These are phyloP conservation scores for Reticulitermes speratus DNA, from an alignment of 1,140 invertebrate genomes.

Conservation along the genomic window DNA sequence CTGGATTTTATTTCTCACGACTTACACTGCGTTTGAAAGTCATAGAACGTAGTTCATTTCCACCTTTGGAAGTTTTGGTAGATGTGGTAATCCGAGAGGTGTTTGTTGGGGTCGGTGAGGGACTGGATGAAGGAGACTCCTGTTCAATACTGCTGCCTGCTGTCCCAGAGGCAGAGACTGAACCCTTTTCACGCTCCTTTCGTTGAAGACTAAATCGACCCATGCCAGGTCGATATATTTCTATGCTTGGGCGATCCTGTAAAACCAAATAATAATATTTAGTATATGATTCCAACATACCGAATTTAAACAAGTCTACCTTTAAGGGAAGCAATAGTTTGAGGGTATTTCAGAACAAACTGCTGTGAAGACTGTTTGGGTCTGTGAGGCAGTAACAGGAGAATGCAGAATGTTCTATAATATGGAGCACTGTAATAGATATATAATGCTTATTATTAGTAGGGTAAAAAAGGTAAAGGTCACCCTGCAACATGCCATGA, in stretches of 20 bases:
- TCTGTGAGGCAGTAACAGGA: too few relatives aligned
- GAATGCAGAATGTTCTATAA: too few relatives aligned
- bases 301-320: conserved; percentile 16
- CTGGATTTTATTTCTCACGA: conserved; percentile 28
- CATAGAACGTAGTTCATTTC: conserved; percentile 26
- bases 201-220: conserved; percentile 68
- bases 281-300: conserved; percentile 6
- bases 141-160: conserved; percentile 28
- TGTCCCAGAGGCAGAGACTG: not conserved
- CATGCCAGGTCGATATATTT: conserved; percentile 73
- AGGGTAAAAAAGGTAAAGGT: too few relatives aligned
- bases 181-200: conserved; percentile 57
- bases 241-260: conserved; percentile 68
- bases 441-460: too few relatives aligned
- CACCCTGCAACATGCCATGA: too few relatives aligned
- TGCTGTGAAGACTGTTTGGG: too few relatives aligned
- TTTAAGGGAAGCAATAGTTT: conserved; percentile 26
- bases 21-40: conserved; percentile 32
- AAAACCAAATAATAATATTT: conserved; percentile 38
- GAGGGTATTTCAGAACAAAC: too few relatives aligned
- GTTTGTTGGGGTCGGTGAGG: conserved; percentile 27
- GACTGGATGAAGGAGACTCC: conserved; percentile 31
- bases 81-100: not conserved
- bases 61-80: not conserved
- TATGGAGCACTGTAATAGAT: too few relatives aligned